Percentiles rank a stretch among this genome's conserved stretches.
phyloP scores from a whole-genome alignment of 2,888 invertebrate genomes.

The Harpagoxenus sublaevis region DNA sequence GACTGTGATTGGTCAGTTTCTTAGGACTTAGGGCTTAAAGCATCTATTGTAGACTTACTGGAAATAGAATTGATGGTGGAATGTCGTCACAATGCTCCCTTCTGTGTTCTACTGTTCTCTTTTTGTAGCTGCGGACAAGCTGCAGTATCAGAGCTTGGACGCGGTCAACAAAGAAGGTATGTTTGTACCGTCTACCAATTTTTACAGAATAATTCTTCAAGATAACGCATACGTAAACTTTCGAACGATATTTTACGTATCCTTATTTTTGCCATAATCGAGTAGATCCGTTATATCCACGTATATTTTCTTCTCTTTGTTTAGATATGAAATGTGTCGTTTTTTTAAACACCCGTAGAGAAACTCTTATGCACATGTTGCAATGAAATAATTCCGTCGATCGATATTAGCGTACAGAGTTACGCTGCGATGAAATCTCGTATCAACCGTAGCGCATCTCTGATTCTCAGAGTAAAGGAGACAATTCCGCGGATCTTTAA shows the following conservation, averaged over 20 bases:
- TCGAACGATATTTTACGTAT: conserved; percentile 16
- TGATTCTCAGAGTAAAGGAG: neutral
- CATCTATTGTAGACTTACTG: neutral
- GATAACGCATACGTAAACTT: conserved; percentile 26
- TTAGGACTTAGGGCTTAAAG: no score
- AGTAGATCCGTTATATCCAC: neutral
- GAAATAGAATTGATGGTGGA: conserved; percentile 50
- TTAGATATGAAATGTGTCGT: conserved; percentile 12
- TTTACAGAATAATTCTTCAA: conserved; percentile 44
- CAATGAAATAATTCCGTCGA: conserved; percentile 25
- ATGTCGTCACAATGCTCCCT: conserved; percentile 61
- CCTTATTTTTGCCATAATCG: conserved; percentile 25
- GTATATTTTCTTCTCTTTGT: conserved; percentile 4
- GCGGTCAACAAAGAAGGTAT: conserved; percentile 90
- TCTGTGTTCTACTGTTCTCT: conserved; percentile 83
- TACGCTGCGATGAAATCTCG: neutral
- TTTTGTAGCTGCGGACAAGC: conserved; percentile 87
- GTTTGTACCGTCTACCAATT: conserved; percentile 79
- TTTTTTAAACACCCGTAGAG: neutral
- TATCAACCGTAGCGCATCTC: neutral
- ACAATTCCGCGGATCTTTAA: neutral
- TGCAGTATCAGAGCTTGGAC: conserved; percentile 90
- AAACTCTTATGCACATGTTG: conserved; percentile 26
- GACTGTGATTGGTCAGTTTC: no score
- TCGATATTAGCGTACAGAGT: neutral